These are phyloP conservation scores for Poecilia picta DNA, from an alignment of 2,797 vertebrate species.

Conservation along the genomic window DNA sequence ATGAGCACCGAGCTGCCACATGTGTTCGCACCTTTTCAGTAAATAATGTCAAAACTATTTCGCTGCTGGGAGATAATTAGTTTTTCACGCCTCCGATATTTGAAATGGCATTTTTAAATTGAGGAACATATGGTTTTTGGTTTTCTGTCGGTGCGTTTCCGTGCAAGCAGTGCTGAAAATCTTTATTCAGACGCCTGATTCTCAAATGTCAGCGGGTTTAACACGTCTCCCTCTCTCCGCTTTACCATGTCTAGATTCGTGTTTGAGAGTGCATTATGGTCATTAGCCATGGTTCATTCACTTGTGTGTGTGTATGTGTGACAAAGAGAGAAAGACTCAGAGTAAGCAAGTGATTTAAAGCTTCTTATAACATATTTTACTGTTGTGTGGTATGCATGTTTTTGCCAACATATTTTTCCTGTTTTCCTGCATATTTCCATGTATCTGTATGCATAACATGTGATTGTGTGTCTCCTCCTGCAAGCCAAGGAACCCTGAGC, in stretches of 20 bases:
- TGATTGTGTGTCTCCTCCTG: slow-evolving; percentile 38
- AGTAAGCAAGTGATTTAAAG: slow-evolving; percentile 7
- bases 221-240: slow-evolving; percentile 47
- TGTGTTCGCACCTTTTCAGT: not conserved
- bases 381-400: slow-evolving; percentile 11
- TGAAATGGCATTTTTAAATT: not conserved
- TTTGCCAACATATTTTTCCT: slow-evolving; percentile 25
- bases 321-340: not conserved
- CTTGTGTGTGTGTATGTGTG: slow-evolving; percentile 24
- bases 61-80: not conserved
- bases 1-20: slow-evolving; percentile 5
- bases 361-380: slow-evolving; percentile 5
- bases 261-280: slow-evolving; percentile 69
- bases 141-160: slow-evolving; percentile 1
- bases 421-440: slow-evolving; percentile 12
- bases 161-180: slow-evolving; percentile 20
- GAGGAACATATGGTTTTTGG: not conserved
- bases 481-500: slow-evolving; percentile 62
- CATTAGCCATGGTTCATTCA: slow-evolving; percentile 75
- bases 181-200: slow-evolving; percentile 42
- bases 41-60: not conserved
- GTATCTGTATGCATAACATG: slow-evolving; percentile 9
- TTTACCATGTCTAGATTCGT: slow-evolving; percentile 60
- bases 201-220: slow-evolving; percentile 58
- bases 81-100: not conserved